Conservation (phyloP, 2,888 invertebrate genomes). For the Pecten maximus region DNA sequence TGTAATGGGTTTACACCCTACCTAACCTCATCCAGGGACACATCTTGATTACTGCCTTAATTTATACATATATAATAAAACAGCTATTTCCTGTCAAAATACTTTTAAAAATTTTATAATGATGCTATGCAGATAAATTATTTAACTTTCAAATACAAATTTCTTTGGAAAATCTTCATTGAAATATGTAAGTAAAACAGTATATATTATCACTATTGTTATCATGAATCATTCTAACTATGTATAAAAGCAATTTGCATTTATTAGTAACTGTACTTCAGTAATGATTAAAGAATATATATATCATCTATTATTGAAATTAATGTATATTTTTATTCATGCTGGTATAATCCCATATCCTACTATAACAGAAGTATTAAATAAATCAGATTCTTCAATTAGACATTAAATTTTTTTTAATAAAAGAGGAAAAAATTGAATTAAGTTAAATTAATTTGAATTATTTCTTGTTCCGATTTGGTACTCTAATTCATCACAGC, state of each 20-base stretch:
- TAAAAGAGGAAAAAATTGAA: constrained; percentile 16
- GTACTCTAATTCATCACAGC: neutral
- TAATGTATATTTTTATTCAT: neutral
- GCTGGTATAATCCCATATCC: neutral
- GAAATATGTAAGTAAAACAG: neutral
- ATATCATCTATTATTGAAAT: neutral
- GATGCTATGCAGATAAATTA: neutral
- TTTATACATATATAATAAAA: neutral
- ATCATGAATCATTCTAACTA: neutral
- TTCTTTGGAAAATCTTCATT: neutral
- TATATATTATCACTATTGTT: neutral
- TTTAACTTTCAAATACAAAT: neutral
- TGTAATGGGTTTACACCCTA: neutral
- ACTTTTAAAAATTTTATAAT: neutral
- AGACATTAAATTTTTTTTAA: neutral
- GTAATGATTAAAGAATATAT: neutral
- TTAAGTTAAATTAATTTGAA: constrained; percentile 15
- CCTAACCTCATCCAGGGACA: neutral
- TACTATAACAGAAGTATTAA: neutral
- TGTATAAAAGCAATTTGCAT: neutral
- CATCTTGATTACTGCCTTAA: neutral
- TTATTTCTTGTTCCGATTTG: constrained; percentile 22
- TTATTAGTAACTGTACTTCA: neutral
- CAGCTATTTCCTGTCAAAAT: neutral
- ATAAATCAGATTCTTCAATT: neutral